Percentiles rank a stretch among this genome's conserved stretches.
Conservation (phyloP, 2,888 invertebrate genomes). For the Stenodera caucasica region DNA sequence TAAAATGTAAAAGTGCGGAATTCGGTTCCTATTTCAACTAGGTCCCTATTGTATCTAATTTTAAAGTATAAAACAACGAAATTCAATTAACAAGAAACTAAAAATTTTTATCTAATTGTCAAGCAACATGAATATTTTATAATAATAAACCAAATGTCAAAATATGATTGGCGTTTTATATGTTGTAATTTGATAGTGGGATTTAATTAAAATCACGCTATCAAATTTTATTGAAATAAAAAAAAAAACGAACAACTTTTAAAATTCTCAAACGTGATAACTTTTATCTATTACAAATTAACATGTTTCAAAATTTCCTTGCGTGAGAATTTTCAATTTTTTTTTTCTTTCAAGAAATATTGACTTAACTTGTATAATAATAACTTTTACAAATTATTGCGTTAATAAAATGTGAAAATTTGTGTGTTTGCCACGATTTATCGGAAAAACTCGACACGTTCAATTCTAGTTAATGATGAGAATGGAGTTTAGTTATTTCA, state of each 20-base stretch:
- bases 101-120: background rate
- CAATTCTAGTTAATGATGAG: background rate
- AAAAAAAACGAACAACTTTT: background rate
- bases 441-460: background rate
- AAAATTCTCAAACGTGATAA: background rate
- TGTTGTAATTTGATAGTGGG: background rate
- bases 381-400: conserved; percentile 3
- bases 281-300: background rate
- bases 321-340: background rate
- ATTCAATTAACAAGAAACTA: background rate
- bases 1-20: no score
- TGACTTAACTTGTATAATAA: background rate
- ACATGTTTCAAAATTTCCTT: background rate
- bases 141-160: background rate
- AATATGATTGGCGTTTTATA: background rate
- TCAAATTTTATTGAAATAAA: no score
- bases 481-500: background rate
- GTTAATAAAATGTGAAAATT: background rate
- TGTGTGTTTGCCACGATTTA: background rate
- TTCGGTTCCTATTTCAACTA: no score
- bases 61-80: background rate
- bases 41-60: no score
- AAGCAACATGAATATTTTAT: background rate
- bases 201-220: background rate
- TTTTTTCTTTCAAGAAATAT: background rate